Percentiles rank a stretch among this genome's conserved stretches.
Evolutionary conservation across 2,797 vertebrate species (phyloP).

Genomic region (Gymnocypris eckloni): DNA sequence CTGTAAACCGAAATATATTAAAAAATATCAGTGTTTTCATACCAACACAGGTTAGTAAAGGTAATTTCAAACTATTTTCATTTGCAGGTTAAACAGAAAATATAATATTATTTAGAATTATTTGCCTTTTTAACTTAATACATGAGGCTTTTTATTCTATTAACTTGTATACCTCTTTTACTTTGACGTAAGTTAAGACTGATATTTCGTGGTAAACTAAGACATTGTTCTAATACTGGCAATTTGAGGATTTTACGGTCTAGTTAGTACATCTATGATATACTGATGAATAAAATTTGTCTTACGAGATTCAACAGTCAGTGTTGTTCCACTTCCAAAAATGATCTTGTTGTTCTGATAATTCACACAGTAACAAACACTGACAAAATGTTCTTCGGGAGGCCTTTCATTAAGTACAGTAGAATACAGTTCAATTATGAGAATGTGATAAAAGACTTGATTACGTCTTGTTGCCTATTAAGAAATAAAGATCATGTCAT

Average conservation of each 20-base stretch:
- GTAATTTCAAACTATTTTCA: not conserved
- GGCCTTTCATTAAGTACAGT: not conserved
- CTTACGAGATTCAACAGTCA: conserved; percentile 49
- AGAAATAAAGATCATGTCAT: not conserved
- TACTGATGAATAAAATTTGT: not conserved
- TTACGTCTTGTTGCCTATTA: not conserved
- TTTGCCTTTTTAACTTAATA: not conserved
- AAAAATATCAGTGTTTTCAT: not conserved
- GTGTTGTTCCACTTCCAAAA: conserved; percentile 52
- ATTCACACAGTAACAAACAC: conserved; percentile 55
- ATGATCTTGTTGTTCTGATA: conserved; percentile 42
- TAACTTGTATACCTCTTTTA: not conserved
- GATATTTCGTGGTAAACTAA: not conserved
- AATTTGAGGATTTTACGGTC: not conserved
- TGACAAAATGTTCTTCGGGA: conserved; percentile 28
- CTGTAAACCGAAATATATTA: not conserved
- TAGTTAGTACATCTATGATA: not conserved
- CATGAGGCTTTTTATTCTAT: not conserved
- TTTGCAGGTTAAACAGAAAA: not conserved
- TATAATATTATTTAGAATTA: not conserved
- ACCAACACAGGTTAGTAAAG: not conserved
- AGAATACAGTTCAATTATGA: not conserved
- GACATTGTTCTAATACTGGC: not conserved
- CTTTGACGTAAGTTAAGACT: not conserved
- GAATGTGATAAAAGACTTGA: not conserved